Evolutionary conservation across 1,140 invertebrate genomes (phyloP).

Genomic region (Chionoecetes opilio): DNA sequence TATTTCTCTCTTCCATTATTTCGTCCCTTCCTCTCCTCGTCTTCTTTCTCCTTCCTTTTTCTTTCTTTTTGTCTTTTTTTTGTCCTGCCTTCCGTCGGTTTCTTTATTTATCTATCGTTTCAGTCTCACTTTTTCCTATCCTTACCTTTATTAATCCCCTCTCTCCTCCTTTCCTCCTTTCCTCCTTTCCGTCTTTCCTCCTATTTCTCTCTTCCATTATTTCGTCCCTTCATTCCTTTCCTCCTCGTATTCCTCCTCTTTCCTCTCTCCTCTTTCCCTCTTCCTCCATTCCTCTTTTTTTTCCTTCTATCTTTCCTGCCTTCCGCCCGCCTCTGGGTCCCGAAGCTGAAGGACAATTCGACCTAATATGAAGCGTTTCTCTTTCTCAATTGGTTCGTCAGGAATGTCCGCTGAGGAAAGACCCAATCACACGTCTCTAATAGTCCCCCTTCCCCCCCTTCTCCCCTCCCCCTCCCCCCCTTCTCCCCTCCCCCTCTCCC

Average conservation of each 20-base stretch:
- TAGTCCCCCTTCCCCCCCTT: neutral
- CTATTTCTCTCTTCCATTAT: neutral
- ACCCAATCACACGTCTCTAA: conserved; percentile 8
- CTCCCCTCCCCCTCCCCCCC: neutral
- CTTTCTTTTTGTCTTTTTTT: neutral
- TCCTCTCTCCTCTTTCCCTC: neutral
- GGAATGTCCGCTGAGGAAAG: neutral
- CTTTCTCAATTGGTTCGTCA: conserved; percentile 28
- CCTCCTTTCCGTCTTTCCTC: neutral
- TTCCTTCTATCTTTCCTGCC: neutral
- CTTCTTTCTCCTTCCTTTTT: neutral
- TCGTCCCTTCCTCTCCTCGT: neutral
- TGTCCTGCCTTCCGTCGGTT: neutral
- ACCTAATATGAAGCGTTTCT: neutral
- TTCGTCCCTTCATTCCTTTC: neutral
- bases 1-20: neutral
- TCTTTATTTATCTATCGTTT: neutral
- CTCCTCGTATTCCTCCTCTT: neutral
- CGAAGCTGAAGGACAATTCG: neutral
- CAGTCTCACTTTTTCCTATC: neutral
- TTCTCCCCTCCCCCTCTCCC: neutral
- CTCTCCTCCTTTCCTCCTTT: neutral
- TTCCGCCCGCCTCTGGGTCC: neutral
- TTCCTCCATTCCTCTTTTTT: neutral
- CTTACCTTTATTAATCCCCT: neutral